Conservation (phyloP, 2,113 vertebrate genomes). For the Cinclus mexicanus region DNA sequence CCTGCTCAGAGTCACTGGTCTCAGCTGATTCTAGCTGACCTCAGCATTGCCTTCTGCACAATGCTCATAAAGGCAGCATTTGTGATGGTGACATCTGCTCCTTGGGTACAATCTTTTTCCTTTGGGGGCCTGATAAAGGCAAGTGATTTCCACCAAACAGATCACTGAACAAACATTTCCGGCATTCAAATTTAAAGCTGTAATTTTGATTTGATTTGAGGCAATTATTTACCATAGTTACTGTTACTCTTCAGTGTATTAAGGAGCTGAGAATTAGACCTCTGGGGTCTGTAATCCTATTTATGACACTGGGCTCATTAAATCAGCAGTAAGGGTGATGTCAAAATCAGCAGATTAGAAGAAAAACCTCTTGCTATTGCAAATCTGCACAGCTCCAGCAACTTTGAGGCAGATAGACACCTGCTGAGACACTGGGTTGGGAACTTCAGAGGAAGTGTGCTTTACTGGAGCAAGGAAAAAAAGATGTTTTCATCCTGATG, state of each 20-base stretch:
- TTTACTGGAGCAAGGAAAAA: background rate
- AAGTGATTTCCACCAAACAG: background rate
- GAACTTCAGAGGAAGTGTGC: background rate
- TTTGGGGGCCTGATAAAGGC: background rate
- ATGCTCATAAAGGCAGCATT: background rate
- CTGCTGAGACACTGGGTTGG: background rate
- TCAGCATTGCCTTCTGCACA: background rate
- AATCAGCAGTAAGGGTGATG: constrained; percentile 22
- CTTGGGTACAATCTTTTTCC: background rate
- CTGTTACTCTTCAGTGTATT: constrained; percentile 29
- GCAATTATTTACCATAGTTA: constrained; percentile 58
- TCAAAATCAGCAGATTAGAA: constrained; percentile 43
- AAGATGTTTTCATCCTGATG: background rate
- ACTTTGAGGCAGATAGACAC: background rate
- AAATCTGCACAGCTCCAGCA: background rate
- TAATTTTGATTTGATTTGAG: constrained; percentile 42
- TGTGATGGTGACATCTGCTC: background rate
- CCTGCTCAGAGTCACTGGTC: background rate
- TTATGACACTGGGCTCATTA: constrained; percentile 49
- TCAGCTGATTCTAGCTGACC: background rate
- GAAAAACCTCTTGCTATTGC: background rate
- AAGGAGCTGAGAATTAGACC: constrained; percentile 36
- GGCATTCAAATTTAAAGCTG: background rate
- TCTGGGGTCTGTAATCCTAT: constrained; percentile 47
- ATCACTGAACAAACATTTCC: constrained; percentile 2